Conservation (phyloP, 2,113 vertebrate genomes). For the Chunga burmeisteri region DNA sequence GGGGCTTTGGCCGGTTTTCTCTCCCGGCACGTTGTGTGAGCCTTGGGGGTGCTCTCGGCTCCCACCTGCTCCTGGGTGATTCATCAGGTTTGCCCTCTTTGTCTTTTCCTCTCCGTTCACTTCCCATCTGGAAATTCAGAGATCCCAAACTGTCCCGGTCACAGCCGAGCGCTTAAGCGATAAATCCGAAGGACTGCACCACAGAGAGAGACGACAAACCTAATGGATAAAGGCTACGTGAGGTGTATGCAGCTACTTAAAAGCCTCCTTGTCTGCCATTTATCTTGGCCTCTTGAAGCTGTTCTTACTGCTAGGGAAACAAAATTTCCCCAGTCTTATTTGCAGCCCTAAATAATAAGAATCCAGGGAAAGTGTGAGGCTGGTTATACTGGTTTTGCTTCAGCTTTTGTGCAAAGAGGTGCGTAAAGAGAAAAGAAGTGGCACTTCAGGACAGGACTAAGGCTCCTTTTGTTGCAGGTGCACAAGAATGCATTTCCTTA, state of each 20-base stretch:
- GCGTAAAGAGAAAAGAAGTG: rapidly evolving
- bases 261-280: neutral
- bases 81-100: rapidly evolving
- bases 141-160: rapidly evolving
- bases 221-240: rapidly evolving
- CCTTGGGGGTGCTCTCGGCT: no score
- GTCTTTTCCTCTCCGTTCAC: rapidly evolving
- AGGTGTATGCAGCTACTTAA: rapidly evolving
- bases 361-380: neutral
- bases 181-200: rapidly evolving
- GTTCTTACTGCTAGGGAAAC: no score
- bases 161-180: rapidly evolving
- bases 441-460: rapidly evolving
- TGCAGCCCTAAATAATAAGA: neutral
- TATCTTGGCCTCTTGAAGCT: no score
- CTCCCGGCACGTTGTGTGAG: no score
- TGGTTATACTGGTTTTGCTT: rapidly evolving
- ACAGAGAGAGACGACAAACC: no score
- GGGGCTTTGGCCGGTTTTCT: neutral
- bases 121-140: rapidly evolving
- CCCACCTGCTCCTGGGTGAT: rapidly evolving
- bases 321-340: neutral
- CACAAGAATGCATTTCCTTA: neutral
- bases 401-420: neutral
- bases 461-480: neutral